Base-by-base conservation (phyloP, 2,113 vertebrate genomes). In the Lophochroa leadbeateri region DNA sequence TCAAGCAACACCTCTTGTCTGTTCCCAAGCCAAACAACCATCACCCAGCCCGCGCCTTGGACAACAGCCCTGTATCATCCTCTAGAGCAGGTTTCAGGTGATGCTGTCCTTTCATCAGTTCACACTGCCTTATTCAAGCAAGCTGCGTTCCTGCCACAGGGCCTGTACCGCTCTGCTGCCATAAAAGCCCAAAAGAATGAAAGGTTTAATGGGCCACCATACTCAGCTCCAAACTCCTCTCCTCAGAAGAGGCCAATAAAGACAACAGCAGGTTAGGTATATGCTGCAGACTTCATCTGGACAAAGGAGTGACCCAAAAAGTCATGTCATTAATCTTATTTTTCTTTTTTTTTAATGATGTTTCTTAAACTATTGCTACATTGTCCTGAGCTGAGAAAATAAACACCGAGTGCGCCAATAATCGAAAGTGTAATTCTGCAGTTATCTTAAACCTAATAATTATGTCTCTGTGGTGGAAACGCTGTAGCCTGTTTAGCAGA, bases 141-240 rank as follows among this genome's bases (percentile, higher is more conserved):
- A 0, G 0, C 16, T 19, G 21, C 61, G 47, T 3, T 29, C 15
- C 27, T 28, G 58, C 14, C 43, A 82, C 13, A 23, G 3, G 11
- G 47, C 43, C 50, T 39, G 25, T 33, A 71, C 4, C 23, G 8
- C 4, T 27, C 17, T 9, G 20, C 39, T 61, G 41, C 58, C 39
- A 23, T 8, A 53, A 46, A 25, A 53, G 31, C 33, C 58, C 35
- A n/a, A 10, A 58, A 69, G 20, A 86, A 17, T 8, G 4, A 67
- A 81, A 19, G 18, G 11, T 63, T 90, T 78, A 67, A 58, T 4
- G 16, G 24, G 17, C 27, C 23, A 27, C 49, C 25, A 25, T 3
- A 28, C 25, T 67, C 31, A 17, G 14, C 33, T 82, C 33, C 63
- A 82, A 86, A 72, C 35, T 72, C 65, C 35, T 49, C n/a, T 80